Base-by-base conservation (phyloP, 2,113 vertebrate genomes). In the Alligator sinensis region DNA sequence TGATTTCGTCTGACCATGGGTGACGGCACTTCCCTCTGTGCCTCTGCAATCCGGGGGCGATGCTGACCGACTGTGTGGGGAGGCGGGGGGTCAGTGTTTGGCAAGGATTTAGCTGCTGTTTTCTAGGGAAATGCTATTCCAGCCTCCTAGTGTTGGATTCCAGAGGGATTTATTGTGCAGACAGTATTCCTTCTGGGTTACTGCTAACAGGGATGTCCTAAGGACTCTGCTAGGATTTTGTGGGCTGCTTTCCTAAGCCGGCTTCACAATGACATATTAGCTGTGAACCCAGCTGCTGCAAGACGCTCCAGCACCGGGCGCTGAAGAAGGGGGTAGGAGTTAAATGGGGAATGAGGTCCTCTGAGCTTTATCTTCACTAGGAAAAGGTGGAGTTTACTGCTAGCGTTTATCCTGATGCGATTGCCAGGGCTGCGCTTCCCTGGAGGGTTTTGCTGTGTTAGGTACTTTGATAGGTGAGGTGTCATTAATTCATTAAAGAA, bases 11-110 rank as follows among this genome's bases (percentile, higher is more conserved):
- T 38, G n/a, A 60, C 64, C 81, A 22, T 72, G 30, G 68, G 19
- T 12, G n/a, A 38, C 47, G 68, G 38, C 19, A 13, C 12, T 60
- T 80, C 16, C 19, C 90, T 89, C 59, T 66, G 58, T 85, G 62
- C 81, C 68, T 91, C 18, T 0, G 18, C 54, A 74, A 12, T 58
- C 55, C 76, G 3, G 0, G 0, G 34, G 34, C 47, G 24, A 47
- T 74, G 9, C 34, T 74, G 34, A 38, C 34, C 34, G 12, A 15
- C 34, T 74, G 22, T 24, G 47, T 24, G 38, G 70, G 34, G 12
- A 47, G 7, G 5, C 11, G 34, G 47, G 22, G 38, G 34, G 47
- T 74, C 6, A 47, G 34, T 25, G 34, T 47, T 74, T 74, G 34
- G 70, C 38, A 24, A 24, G 34, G 21, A 22, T 22, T 74, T 74